These are phyloP conservation scores for Podarcis siculus DNA, from an alignment of 2,797 vertebrate species.

Conservation along the genomic window DNA sequence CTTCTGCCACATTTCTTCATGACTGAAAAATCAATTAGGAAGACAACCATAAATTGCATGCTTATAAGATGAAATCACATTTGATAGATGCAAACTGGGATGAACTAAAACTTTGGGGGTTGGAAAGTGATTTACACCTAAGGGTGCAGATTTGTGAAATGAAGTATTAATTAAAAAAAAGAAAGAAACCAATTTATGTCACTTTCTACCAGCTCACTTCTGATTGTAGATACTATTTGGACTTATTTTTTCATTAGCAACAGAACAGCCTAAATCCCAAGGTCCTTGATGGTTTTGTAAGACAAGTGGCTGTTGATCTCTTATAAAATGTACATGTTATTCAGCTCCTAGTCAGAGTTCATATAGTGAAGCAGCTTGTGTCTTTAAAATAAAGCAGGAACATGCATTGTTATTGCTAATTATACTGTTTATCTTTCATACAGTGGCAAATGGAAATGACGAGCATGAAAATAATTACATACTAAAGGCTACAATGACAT, in stretches of 20 bases:
- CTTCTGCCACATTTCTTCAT: neutral
- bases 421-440: constrained; percentile 32
- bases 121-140: neutral
- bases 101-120: neutral
- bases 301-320: neutral
- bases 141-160: neutral
- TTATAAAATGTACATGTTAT: constrained; percentile 6
- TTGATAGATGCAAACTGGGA: neutral
- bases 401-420: constrained; percentile 37
- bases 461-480: constrained; percentile 51
- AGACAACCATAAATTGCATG: neutral
- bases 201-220: neutral
- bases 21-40: neutral
- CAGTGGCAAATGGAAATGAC: constrained; percentile 37
- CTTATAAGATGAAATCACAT: neutral
- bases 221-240: neutral
- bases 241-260: neutral
- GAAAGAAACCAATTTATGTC: neutral
- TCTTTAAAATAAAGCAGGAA: constrained; percentile 43
- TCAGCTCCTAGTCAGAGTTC: constrained; percentile 25
- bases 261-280: neutral
- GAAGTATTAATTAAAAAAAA: neutral
- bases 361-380: constrained; percentile 10
- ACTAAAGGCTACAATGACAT: constrained; percentile 18
- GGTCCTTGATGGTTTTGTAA: neutral